These are phyloP conservation scores for Congeria kusceri DNA, from an alignment of 2,888 invertebrate genomes.

Conservation along the genomic window DNA sequence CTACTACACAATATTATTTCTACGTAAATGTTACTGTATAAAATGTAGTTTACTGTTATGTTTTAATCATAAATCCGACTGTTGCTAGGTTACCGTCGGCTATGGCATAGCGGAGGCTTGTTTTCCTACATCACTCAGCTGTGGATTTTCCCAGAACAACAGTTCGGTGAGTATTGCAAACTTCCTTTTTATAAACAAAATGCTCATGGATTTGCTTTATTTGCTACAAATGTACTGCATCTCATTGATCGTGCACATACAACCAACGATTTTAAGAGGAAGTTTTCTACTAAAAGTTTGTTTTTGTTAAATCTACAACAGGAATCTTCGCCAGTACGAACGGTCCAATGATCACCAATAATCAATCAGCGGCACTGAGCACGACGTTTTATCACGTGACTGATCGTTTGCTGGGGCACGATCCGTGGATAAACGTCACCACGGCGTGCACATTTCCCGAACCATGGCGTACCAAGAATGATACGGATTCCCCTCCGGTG, in stretches of 20 bases:
- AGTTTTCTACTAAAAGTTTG: no score
- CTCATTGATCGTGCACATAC: no score
- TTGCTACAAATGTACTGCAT: no score
- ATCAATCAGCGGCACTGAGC: neutral
- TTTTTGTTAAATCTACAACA: neutral
- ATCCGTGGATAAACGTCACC: constrained; percentile 67
- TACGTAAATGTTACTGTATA: no score
- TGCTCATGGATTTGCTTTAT: no score
- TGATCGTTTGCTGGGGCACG: constrained; percentile 59
- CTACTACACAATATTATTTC: no score
- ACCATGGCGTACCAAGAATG: constrained; percentile 30
- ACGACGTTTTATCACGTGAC: constrained; percentile 49
- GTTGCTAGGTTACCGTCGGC: constrained; percentile 28
- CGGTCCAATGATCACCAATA: constrained; percentile 28
- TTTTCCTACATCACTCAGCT: constrained; percentile 42
- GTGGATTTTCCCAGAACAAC: constrained; percentile 45
- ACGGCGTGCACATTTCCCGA: constrained; percentile 66
- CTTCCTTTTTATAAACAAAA: no score
- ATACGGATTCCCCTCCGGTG: no score
- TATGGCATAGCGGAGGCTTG: constrained; percentile 51
- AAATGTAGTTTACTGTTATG: no score
- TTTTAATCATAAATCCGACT: no score
- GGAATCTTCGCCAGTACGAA: constrained; percentile 54
- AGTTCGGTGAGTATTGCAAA: constrained; percentile 29
- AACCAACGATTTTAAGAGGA: no score